Evolutionary conservation across 2,797 vertebrate genomes (phyloP), one percentile per base, ranked within the genome.

Genomic region (Poecile montanus): DNA sequence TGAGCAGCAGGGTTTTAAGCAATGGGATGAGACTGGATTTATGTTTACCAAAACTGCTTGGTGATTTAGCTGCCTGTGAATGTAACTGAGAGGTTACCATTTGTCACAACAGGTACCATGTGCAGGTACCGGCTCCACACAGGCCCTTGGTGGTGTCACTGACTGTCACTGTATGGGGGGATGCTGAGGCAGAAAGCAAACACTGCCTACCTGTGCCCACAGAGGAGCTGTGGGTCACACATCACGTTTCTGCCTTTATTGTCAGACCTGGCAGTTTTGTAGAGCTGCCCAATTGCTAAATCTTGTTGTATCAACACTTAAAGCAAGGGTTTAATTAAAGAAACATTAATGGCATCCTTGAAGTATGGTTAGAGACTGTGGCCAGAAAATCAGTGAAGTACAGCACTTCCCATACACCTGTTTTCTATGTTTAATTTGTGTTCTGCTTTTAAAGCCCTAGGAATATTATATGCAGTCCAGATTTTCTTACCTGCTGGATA

Each of bases 71-170:
- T 91, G 54, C 21, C 36, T 6, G 0, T 72, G 40, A 51, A 34
- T 5, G 10, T 57, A 72, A 22, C 30, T 36, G 34, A 47, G 53
- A 51, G 34, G 23, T 67, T 8, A 34, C 15, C 42, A 6, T 81
- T 82, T 76, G 51, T 81, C 58, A 21, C n/a, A 23, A 0, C 9
- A 74, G 62, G 34, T 40, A 38, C 32, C 3, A 0, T 38, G 57
- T 25, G 1, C 40, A 27, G 0, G 0, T 36, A 1, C 5, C 14
- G 85, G 73, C 29, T 60, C 45, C 5, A 1, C 4, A 0, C 4
- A 48, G 51, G 51, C 48, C 67, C 36, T 51, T 71, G 63, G 14
- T 71, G 72, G 38, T 51, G 50, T 58, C 79, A 40, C 58, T 78
- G 54, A 10, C 67, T 34, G 7, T 21, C 0, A 0, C 51, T 60